These are phyloP conservation scores for Dynastes grantii DNA, from an alignment of 2,888 invertebrate species.

Conservation along the genomic window DNA sequence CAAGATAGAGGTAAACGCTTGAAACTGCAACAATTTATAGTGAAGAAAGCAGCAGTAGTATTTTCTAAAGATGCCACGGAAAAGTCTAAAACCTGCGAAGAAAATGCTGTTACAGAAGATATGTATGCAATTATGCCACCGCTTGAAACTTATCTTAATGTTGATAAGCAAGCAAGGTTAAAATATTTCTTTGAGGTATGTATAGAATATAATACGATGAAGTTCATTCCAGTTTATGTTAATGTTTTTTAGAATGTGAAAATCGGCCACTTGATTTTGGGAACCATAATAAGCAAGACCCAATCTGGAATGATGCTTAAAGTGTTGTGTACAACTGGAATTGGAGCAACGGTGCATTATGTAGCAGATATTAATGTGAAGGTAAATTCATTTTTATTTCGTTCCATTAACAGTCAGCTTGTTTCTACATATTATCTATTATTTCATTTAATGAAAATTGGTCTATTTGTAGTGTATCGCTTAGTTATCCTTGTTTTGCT, in stretches of 20 bases:
- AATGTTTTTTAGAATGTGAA: constrained; percentile 74
- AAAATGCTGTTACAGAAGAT: constrained; percentile 74
- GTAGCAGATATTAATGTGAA: constrained; percentile 91
- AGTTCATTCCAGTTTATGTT: constrained; percentile 36
- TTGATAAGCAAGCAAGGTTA: constrained; percentile 84
- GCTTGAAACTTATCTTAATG: constrained; percentile 87
- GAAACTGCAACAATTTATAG: constrained; percentile 90
- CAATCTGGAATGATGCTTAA: constrained; percentile 84
- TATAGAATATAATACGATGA: constrained; percentile 55
- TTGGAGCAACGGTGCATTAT: constrained; percentile 84
- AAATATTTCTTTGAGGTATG: constrained; percentile 87
- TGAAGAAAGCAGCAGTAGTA: constrained; percentile 86
- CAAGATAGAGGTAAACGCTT: constrained; percentile 88
- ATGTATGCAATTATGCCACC: constrained; percentile 89
- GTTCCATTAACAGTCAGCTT: background rate
- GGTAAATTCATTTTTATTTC: constrained; percentile 72
- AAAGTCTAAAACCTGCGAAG: constrained; percentile 72
- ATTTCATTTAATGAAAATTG: too few relatives aligned
- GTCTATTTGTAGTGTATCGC: too few relatives aligned
- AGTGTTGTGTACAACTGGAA: constrained; percentile 87
- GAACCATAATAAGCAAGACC: constrained; percentile 83
- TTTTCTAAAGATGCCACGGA: constrained; percentile 76
- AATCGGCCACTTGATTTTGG: constrained; percentile 86
- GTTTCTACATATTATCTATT: too few relatives aligned
- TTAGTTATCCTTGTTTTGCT: too few relatives aligned